phyloP scores from a whole-genome alignment of 1,140 invertebrate species.

The Drosophila pallidifrons region DNA sequence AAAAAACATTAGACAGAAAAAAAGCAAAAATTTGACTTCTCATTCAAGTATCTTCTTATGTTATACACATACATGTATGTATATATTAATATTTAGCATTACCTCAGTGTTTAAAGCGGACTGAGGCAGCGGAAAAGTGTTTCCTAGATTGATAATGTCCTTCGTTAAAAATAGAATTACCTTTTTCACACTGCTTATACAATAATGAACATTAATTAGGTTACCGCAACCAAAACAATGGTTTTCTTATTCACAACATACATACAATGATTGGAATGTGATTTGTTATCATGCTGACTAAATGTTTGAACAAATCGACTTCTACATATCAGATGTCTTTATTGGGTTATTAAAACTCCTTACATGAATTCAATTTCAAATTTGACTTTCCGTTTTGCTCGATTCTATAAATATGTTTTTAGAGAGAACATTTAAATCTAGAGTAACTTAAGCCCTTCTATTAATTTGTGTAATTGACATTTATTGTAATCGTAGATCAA shows the following conservation, averaged over 20 bases:
- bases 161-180: conserved; percentile 4
- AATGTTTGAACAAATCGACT: conserved; percentile 18
- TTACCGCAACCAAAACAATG: conserved; percentile 16
- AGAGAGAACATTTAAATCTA: too few species aligned
- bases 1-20: conserved; percentile 58
- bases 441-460: too few species aligned
- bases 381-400: background rate
- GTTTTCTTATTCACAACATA: background rate
- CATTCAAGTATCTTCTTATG: background rate
- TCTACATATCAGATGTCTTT: background rate
- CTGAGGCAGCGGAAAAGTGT: background rate
- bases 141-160: background rate
- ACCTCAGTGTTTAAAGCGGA: background rate
- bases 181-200: conserved; percentile 33
- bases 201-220: conserved; percentile 60
- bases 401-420: background rate
- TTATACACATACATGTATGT: background rate
- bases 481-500: background rate
- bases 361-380: conserved; percentile 28
- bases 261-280: conserved; percentile 17
- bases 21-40: conserved; percentile 23
- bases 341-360: conserved; percentile 34
- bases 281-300: conserved; percentile 4
- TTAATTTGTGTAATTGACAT: background rate
- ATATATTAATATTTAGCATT: too few species aligned